A percentile compares a stretch with the other conserved stretches of the same genome.
phyloP scores from a whole-genome alignment of 2,797 vertebrate species.

The Enteromius unitaeniatus region DNA sequence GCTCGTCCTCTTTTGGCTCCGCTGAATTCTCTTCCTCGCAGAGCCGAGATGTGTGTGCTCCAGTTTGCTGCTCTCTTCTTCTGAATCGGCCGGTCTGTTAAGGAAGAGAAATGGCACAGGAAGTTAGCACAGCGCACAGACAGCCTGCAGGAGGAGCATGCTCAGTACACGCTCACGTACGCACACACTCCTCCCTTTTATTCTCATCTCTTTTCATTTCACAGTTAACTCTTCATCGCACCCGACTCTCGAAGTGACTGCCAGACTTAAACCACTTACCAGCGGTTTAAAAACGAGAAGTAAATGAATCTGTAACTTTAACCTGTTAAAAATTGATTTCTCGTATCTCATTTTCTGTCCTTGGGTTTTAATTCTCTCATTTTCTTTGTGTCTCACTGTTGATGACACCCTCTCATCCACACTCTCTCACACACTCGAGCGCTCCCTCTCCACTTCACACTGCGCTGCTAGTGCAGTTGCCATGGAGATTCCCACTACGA shows the following conservation, averaged over 20 bases:
- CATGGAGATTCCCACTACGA: constrained; percentile 75
- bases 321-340: background rate
- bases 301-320: background rate
- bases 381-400: constrained; percentile 52
- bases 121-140: constrained; percentile 74
- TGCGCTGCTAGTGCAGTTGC: constrained; percentile 77
- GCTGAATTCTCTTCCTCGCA: constrained; percentile 18
- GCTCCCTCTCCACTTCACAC: constrained; percentile 76
- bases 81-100: constrained; percentile 67
- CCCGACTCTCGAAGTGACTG: constrained; percentile 37
- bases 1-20: constrained; percentile 12
- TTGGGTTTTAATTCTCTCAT: constrained; percentile 30
- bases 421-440: constrained; percentile 61
- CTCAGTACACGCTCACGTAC: constrained; percentile 65
- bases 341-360: background rate
- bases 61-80: constrained; percentile 41
- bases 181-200: constrained; percentile 48
- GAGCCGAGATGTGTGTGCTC: constrained; percentile 33
- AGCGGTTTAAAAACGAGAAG: background rate
- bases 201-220: constrained; percentile 59
- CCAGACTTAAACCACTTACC: constrained; percentile 1
- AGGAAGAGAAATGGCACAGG: constrained; percentile 76
- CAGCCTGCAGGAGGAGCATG: constrained; percentile 68
- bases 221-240: constrained; percentile 66
- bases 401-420: constrained; percentile 54